Evolutionary conservation across 2,888 invertebrate species (phyloP), one percentile per base, ranked within the genome.

Genomic region (Drosophila greeni): DNA sequence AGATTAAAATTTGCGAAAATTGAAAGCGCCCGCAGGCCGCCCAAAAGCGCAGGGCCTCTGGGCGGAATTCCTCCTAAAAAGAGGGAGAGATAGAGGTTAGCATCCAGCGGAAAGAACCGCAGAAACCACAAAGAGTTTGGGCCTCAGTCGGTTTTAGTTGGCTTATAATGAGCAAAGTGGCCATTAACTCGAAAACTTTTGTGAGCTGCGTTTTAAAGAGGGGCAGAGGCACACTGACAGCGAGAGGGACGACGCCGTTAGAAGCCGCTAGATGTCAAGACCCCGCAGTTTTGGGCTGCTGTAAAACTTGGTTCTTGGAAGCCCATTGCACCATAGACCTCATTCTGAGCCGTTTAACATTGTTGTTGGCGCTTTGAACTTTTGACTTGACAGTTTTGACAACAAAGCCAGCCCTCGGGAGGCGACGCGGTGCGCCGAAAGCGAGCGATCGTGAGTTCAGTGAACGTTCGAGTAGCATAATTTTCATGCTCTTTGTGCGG

Each of bases 161-260:
- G 77, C 80, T 75, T 77, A 80, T 78, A 78, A 78, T 80, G 75
- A 77, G 77, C 70, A 75, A 78, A 78, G 80, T 77, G 77, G 77
- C 70, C 72, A 80, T 80, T 80, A 78, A 73, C 72, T 64, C 69
- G 65, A 75, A 73, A 80, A 73, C 52, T 76, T 80, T 76, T 71
- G 58, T 64, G 51, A 65, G 70, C 60, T 70, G 77, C 72, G 76
- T 76, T 76, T 74, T 66, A 56, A 70, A 76, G 54, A 69, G 61
- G 69, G 60, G 54, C 45, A 39, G 14, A 2, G 14, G 42, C 11
- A 29, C 11, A 29, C 29, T n/a, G n/a, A n/a, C n/a, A n/a, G n/a
- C n/a, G n/a, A n/a, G n/a, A n/a, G n/a, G n/a, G n/a, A n/a, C n/a
- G n/a, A 29, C 8, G 29, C 29, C 48, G 60, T 52, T 58, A 61